These are phyloP conservation scores for Caranx ignobilis DNA, from an alignment of 2,113 vertebrate species.

Conservation along the genomic window DNA sequence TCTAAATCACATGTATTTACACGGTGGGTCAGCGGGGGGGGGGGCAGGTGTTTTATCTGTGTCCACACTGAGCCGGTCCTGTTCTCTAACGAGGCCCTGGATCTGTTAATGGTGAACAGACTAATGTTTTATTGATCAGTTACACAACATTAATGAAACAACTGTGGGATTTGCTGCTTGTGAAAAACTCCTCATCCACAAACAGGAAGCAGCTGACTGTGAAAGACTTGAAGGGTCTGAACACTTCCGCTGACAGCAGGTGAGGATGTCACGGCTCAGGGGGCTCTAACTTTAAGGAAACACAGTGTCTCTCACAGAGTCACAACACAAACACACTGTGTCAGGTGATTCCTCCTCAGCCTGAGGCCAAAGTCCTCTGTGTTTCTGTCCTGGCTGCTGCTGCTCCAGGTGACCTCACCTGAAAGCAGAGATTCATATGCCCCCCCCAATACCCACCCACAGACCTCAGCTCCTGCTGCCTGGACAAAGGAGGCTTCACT, in stretches of 20 bases:
- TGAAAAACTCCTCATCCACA: not conserved
- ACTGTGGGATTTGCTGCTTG: not conserved
- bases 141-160: not conserved
- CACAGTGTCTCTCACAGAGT: no score
- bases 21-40: constrained; percentile 32
- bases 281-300: constrained; percentile 22
- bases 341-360: constrained; percentile 55
- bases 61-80: constrained; percentile 4
- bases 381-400: constrained; percentile 57
- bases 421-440: constrained; percentile 62
- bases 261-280: not conserved
- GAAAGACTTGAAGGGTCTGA: not conserved
- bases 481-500: constrained; percentile 71
- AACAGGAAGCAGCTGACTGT: no score
- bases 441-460: constrained; percentile 47
- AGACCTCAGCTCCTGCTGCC: constrained; percentile 48
- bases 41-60: constrained; percentile 37
- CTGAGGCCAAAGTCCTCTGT: constrained; percentile 64
- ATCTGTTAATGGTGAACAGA: not conserved
- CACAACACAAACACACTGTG: constrained; percentile 67
- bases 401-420: constrained; percentile 66
- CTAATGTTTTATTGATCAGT: not conserved
- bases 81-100: constrained; percentile 13
- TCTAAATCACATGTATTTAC: constrained; percentile 75
- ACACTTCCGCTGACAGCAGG: not conserved